phyloP scores from a whole-genome alignment of 1,140 invertebrate species.

The Papilio dardanus region DNA sequence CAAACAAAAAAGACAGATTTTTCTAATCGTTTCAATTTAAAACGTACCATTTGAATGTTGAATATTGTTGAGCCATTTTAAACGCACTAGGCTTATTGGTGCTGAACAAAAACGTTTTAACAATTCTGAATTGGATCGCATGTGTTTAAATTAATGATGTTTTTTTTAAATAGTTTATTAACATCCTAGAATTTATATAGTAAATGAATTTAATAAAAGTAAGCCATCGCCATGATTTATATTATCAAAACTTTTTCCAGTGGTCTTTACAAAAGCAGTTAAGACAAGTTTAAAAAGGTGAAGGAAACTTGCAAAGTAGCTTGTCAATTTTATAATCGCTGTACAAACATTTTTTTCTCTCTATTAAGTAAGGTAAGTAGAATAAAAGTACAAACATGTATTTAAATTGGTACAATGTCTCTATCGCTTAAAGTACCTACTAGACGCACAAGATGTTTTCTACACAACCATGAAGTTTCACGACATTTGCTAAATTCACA shows the following conservation, averaged over 20 bases:
- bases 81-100: slow-evolving; percentile 13
- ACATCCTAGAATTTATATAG: too few relatives aligned
- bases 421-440: not conserved
- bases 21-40: slow-evolving; percentile 23
- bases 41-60: slow-evolving; percentile 13
- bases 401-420: not conserved
- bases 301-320: not conserved
- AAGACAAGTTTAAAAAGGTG: not conserved
- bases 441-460: slow-evolving; percentile 28
- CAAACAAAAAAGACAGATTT: slow-evolving; percentile 15
- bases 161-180: not conserved
- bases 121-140: not conserved
- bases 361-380: not conserved
- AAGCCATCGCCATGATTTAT: too few relatives aligned
- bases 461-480: slow-evolving; percentile 46
- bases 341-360: not conserved
- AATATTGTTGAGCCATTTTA: slow-evolving; percentile 20
- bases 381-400: not conserved
- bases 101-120: not conserved
- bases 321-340: not conserved
- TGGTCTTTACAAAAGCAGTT: not conserved
- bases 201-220: too few relatives aligned
- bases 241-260: too few relatives aligned
- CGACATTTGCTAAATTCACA: slow-evolving; percentile 70
- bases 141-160: not conserved